Evolutionary conservation across 2,797 vertebrate genomes (phyloP), one percentile per base, ranked within the genome.

Genomic region (Gobio occitaniae): DNA sequence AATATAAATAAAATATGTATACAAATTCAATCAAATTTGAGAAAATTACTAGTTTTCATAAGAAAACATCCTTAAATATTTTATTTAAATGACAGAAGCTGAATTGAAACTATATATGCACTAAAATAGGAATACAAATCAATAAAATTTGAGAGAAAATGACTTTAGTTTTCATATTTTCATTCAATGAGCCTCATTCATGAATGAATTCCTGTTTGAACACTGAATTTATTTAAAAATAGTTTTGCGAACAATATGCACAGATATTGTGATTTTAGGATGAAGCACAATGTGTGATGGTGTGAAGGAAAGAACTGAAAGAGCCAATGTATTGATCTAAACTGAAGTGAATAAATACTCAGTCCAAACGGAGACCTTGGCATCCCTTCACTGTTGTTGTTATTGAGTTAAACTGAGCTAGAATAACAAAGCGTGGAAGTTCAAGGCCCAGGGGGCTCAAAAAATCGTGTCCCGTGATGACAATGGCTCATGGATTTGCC

Each of bases 381-480:
- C 56, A 54, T 84, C 47, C 50, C 36, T 69, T 61, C 36, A 41
- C 78, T 68, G 12, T 38, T 84, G 47, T 82, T 72, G 66, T 69
- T 29, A 8, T 82, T 66, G 68, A 87, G 77, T 61, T 80, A 83
- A 83, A 56, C 38, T 84, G 47, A 63, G 36, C 52, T 79, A 70
- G n/a, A n/a, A 25, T 80, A 87, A 90, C 87, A 90, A 89, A 93
- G 90, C 90, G 86, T 94, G 92, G 69, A 89, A 89, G 87, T 85
- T 16, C 17, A 83, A 90, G 91, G 91, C 89, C 90, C 86, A 32
- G 88, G 91, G 90, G 92, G 88, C 85, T 88, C 85, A 82, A 78
- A 84, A 87, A 68, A 74, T 78, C 66, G 88, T 89, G 91, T 88
- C 21, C n/a, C 17, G 80, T 29, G 59, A 25, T 80, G 80, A 86